Evolutionary conservation across 1,140 invertebrate species (phyloP).

Genomic region (Rhyacophila brunnea): DNA sequence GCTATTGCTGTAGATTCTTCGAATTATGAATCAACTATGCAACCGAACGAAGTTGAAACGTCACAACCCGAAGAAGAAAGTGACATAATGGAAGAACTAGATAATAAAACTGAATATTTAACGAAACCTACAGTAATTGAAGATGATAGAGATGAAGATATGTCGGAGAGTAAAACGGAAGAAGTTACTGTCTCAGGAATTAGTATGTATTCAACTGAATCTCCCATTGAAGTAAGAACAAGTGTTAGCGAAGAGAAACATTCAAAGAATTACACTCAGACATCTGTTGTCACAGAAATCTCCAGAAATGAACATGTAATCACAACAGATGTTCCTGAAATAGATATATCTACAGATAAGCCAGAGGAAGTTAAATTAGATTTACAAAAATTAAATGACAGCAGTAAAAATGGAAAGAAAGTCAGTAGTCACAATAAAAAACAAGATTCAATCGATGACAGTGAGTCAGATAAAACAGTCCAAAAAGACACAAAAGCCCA

Average conservation of each 20-base stretch:
- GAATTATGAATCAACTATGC: slow-evolving; percentile 14
- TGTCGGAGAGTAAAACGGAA: not conserved
- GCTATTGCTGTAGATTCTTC: slow-evolving; percentile 4
- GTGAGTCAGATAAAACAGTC: too few relatives aligned
- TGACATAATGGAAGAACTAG: slow-evolving; percentile 6
- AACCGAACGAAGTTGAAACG: not conserved
- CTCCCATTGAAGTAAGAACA: not conserved
- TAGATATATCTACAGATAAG: slow-evolving; percentile 10
- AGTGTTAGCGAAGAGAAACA: not conserved
- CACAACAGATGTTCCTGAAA: slow-evolving; percentile 9
- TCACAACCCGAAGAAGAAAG: not conserved
- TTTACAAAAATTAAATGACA: slow-evolving; percentile 11
- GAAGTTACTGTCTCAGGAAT: not conserved
- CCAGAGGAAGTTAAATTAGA: slow-evolving; percentile 3
- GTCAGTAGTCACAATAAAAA: not conserved
- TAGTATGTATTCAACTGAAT: not conserved
- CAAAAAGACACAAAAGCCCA: slow-evolving; percentile 17
- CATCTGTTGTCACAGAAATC: slow-evolving; percentile 1
- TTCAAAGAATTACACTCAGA: not conserved
- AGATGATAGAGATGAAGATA: slow-evolving; percentile 6
- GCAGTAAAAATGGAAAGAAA: slow-evolving; percentile 8
- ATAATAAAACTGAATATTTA: slow-evolving; percentile 12
- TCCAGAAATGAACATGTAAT: slow-evolving; percentile 16
- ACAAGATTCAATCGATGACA: not conserved
- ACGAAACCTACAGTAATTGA: slow-evolving; percentile 3